These are phyloP conservation scores for Myotis davidii DNA, from an alignment of 2,113 vertebrate species.

Conservation along the genomic window DNA sequence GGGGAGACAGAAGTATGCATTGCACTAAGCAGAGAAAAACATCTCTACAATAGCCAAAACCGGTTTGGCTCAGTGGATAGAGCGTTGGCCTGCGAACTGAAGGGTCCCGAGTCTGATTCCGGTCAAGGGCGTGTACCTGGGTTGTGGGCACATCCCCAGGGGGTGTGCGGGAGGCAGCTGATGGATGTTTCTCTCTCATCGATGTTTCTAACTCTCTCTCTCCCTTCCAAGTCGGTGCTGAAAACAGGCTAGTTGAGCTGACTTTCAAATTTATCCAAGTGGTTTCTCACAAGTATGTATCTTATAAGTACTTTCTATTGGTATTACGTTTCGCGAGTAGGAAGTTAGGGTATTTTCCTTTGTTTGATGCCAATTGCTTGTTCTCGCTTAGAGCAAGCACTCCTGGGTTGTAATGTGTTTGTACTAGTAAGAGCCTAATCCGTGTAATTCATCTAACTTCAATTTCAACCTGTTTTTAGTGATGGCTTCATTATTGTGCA, in stretches of 20 bases:
- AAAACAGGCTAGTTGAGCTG: not conserved
- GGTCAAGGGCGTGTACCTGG: too few species aligned
- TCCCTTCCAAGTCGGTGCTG: not conserved
- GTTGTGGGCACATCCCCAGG: too few species aligned
- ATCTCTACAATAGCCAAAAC: not conserved
- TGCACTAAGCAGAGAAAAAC: not conserved
- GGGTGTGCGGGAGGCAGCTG: too few species aligned
- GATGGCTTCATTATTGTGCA: not conserved
- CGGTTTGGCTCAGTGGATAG: too few species aligned
- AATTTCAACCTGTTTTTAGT: constrained; percentile 19
- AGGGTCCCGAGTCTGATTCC: too few species aligned
- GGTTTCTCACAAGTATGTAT: constrained; percentile 20
- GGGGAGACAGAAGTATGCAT: not conserved
- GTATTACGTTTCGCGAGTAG: not conserved
- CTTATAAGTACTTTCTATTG: not conserved
- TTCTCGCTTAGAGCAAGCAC: not conserved
- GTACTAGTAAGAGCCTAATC: not conserved
- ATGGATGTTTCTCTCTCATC: too few species aligned
- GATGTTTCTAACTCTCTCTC: too few species aligned
- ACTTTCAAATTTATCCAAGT: not conserved
- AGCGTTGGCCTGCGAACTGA: too few species aligned
- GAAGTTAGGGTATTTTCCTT: not conserved
- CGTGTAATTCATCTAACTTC: not conserved
- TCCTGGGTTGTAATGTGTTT: not conserved
- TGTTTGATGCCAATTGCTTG: not conserved